These are phyloP conservation scores for Haliclystus octoradiatus DNA, from an alignment of 30 jellyfish, hydroid and myxozoan genomes.

Conservation along the genomic window DNA sequence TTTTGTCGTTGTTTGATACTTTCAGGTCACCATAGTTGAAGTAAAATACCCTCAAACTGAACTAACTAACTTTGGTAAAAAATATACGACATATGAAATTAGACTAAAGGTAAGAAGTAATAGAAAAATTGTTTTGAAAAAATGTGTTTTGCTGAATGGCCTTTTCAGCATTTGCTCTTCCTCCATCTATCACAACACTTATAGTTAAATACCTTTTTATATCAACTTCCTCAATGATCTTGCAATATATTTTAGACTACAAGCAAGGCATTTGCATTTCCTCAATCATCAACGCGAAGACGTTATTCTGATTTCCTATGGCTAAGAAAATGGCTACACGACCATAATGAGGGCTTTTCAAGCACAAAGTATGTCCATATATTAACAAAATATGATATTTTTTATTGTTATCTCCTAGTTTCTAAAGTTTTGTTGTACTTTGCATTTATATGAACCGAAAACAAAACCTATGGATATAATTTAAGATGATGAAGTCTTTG, in stretches of 20 bases:
- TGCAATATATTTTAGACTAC: no score
- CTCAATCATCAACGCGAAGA: constrained; percentile 65
- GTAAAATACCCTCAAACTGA: constrained; percentile 42
- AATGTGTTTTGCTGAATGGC: no score
- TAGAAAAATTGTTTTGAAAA: not conserved
- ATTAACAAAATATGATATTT: no score
- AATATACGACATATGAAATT: constrained; percentile 53
- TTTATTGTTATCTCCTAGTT: no score
- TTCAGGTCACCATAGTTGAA: constrained; percentile 67
- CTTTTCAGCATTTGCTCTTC: no score
- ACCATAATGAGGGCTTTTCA: constrained; percentile 67
- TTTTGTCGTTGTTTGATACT: no score
- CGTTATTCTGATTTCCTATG: constrained; percentile 79
- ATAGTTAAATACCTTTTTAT: not conserved
- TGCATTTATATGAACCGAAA: no score
- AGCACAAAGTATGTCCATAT: constrained; percentile 20
- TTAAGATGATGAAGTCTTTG: no score
- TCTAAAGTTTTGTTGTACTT: no score
- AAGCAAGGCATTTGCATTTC: constrained; percentile 69
- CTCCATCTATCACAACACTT: no score
- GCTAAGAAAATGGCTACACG: constrained; percentile 64
- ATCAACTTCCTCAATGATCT: not conserved
- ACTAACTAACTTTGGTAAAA: constrained; percentile 15
- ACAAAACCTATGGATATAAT: no score
- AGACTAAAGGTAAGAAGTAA: constrained; percentile 28